Percentiles rank a stretch among this genome's conserved stretches.
Evolutionary conservation across 2,797 vertebrate genomes (phyloP).

Genomic region (Cyprinella venusta): DNA sequence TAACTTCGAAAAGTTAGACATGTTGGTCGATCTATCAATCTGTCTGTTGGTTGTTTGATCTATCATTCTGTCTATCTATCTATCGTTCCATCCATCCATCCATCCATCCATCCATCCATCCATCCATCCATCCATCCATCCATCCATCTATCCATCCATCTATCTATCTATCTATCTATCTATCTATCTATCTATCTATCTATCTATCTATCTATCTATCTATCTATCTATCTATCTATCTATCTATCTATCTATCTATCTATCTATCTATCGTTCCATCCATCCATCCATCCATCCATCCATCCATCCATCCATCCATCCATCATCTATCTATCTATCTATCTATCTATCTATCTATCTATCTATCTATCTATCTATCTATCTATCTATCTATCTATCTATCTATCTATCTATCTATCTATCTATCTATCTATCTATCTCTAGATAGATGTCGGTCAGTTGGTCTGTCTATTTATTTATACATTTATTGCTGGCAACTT

Average conservation of each 20-base stretch:
- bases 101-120: background rate
- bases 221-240: background rate
- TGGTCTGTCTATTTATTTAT: no score
- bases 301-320: background rate
- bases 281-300: fast-evolving
- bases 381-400: no score
- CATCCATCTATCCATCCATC: background rate
- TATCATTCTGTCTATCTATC: background rate
- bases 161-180: background rate
- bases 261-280: background rate
- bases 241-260: background rate
- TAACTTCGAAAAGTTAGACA: background rate
- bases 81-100: background rate
- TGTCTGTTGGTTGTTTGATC: background rate
- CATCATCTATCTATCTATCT: no score
- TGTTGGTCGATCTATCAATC: background rate
- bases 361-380: no score
- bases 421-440: no score
- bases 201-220: background rate
- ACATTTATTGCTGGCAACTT: background rate
- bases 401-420: no score
- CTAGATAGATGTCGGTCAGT: no score
- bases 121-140: background rate
- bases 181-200: no score
- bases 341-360: no score